Conservation (phyloP, 2,888 invertebrate species). For the Gymnocheta viridis region DNA sequence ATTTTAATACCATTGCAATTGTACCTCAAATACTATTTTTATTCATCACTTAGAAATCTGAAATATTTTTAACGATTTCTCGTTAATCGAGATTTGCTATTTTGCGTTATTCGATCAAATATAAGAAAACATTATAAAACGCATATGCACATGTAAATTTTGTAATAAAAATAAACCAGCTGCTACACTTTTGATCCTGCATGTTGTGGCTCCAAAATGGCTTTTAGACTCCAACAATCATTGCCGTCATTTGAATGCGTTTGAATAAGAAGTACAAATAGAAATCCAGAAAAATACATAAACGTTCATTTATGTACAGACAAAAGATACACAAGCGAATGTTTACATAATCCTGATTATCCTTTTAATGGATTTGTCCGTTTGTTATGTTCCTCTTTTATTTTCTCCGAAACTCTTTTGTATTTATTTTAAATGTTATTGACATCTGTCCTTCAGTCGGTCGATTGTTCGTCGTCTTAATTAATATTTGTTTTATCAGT, state of each 20-base stretch:
- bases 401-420: not conserved
- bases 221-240: constrained; percentile 26
- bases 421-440: constrained; percentile 58
- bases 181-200: constrained; percentile 13
- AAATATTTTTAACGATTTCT: too few relatives aligned
- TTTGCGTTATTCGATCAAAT: too few relatives aligned
- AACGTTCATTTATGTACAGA: not conserved
- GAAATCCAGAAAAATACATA: not conserved
- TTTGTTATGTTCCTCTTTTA: constrained; percentile 40
- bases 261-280: constrained; percentile 22
- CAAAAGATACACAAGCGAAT: not conserved
- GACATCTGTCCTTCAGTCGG: constrained; percentile 53
- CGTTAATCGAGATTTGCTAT: too few relatives aligned
- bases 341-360: constrained; percentile 64
- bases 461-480: constrained; percentile 15
- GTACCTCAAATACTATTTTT: too few relatives aligned
- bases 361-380: constrained; percentile 64
- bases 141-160: too few relatives aligned
- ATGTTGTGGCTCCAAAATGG: constrained; percentile 54
- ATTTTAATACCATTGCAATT: too few relatives aligned
- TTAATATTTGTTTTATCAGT: constrained; percentile 45
- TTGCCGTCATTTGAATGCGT: constrained; percentile 14
- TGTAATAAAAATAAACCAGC: not conserved
- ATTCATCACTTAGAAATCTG: too few relatives aligned
- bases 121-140: too few relatives aligned